These are phyloP conservation scores for Gryllus bimaculatus DNA, from an alignment of 1,140 invertebrate species.

Conservation along the genomic window DNA sequence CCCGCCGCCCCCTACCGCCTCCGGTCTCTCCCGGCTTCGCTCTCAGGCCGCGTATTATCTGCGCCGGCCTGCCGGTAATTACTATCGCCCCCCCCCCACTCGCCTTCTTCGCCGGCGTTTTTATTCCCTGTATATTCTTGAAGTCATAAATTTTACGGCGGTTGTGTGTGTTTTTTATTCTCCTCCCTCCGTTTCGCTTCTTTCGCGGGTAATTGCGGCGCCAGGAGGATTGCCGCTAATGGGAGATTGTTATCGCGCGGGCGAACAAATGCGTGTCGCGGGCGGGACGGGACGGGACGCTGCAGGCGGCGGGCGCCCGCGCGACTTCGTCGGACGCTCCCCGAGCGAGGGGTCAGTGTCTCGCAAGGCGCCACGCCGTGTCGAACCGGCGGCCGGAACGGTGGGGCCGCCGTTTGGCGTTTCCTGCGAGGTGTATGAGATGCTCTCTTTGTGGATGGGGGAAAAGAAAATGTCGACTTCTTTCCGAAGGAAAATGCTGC, in stretches of 20 bases:
- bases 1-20: background rate
- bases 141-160: slow-evolving; percentile 1
- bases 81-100: background rate
- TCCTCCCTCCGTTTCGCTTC: background rate
- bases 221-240: background rate
- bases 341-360: no score
- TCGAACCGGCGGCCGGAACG: no score
- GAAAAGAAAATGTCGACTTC: no score
- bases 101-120: background rate
- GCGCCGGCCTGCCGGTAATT: background rate
- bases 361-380: no score
- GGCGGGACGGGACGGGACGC: background rate
- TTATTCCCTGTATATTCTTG: slow-evolving; percentile 1
- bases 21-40: background rate
- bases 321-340: no score
- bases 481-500: no score
- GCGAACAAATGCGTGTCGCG: background rate
- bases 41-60: slow-evolving; percentile 3
- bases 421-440: no score
- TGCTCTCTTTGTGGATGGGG: no score
- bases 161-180: background rate
- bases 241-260: background rate
- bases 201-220: background rate
- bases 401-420: no score
- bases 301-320: no score